phyloP scores from a whole-genome alignment of 1,140 invertebrate species.

The Euwallacea similis region DNA sequence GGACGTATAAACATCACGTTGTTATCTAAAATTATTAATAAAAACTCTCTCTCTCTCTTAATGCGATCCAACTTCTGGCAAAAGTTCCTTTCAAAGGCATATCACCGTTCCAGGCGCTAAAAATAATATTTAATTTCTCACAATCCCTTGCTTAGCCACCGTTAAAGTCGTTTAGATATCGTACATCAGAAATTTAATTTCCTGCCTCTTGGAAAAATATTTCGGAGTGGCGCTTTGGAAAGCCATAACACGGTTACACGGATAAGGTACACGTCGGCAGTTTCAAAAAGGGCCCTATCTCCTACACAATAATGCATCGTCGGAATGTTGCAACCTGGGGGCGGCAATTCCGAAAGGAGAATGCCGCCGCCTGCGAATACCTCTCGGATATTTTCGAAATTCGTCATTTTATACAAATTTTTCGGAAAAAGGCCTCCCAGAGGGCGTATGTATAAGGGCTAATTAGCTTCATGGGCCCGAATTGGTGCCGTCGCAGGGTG shows the following conservation, averaged over 20 bases:
- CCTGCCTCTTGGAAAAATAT: slow-evolving; percentile 37
- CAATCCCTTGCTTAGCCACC: slow-evolving; percentile 36
- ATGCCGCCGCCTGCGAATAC: neutral
- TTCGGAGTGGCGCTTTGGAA: slow-evolving; percentile 38
- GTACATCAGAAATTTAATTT: slow-evolving; percentile 41
- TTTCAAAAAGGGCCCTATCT: slow-evolving; percentile 29
- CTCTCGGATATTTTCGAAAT: neutral
- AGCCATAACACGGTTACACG: slow-evolving; percentile 34
- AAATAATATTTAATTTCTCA: slow-evolving; percentile 37
- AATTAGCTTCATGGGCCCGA: neutral
- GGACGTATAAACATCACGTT: too few species aligned
- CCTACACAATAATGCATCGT: slow-evolving; percentile 26
- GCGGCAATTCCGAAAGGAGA: slow-evolving; percentile 12
- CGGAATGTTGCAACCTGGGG: slow-evolving; percentile 17
- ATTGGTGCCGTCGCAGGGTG: neutral
- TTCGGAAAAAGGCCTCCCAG: neutral
- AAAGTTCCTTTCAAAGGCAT: too few species aligned
- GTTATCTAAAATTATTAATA: too few species aligned
- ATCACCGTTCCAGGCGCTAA: neutral
- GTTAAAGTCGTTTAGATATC: slow-evolving; percentile 40
- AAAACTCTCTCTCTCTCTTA: too few species aligned
- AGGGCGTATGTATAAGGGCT: neutral
- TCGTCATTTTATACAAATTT: neutral
- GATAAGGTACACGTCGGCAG: slow-evolving; percentile 30
- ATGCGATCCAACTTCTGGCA: too few species aligned